Evolutionary conservation across 2,888 invertebrate species (phyloP), one percentile per base, ranked within the genome.

Genomic region (Eugnorisma glareosa): DNA sequence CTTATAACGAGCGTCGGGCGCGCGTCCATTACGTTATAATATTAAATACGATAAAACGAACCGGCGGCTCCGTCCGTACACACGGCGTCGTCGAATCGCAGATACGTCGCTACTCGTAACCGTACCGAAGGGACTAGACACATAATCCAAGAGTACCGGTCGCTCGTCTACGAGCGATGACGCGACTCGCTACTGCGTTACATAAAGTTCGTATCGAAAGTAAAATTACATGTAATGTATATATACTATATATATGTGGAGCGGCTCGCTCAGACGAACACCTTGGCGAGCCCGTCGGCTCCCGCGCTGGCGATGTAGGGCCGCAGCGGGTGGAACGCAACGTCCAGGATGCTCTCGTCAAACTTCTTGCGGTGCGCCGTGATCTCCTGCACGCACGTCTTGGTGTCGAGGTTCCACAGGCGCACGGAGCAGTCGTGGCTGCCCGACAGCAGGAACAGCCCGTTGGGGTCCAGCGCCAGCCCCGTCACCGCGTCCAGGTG

Each of bases 351-450:
- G 94, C 99, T 99, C 97, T 99, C 99, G 96, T 99, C 99, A 97
- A 99, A 99, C 97, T 99, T 99, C 97, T 99, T 99, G 92, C 99
- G 98, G 97, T 99, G 99, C 89, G 99, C 99, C 74, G 99, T 99
- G 94, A 99, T 99, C 97, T 99, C 99, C 96, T 99, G 99, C 91
- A 99, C 99, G 97, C 99, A 99, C 82, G 99, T 99, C 97, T 99
- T 99, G 97, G 99, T 99, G 97, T 99, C 99, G 93, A 99, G 97
- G 97, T 99, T 99, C 99, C 99, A 99, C 90, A 99, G 97, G 90
- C 99, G 98, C 94, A 99, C 99, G 91, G 99, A 99, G 97, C 99
- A 99, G 97, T 99, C 99, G 96, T 99, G 99, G 94, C 98, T 99
- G 97, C 99, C 99, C 92, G 99, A 99, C 91, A 99, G 97, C 93